A percentile compares a stretch with the other conserved stretches of the same genome.
Conservation (phyloP, 1,140 invertebrate species). For the Dufourea novaeangliae region DNA sequence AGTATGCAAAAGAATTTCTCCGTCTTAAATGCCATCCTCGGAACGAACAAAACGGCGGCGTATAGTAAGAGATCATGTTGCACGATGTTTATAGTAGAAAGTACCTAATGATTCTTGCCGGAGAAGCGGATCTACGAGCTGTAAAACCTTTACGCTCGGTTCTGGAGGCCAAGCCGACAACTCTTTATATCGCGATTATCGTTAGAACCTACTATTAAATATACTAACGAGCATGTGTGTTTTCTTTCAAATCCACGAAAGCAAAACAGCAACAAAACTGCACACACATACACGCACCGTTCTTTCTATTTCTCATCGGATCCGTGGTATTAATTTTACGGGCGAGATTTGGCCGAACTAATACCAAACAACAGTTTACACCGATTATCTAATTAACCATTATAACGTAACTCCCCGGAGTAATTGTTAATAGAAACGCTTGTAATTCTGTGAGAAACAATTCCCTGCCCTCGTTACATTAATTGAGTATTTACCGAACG, state of each 20-base stretch:
- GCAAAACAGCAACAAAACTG: not conserved
- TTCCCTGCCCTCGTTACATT: not conserved
- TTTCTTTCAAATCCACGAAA: conserved; percentile 15
- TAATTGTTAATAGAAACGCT: not conserved
- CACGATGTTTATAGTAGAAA: conserved; percentile 36
- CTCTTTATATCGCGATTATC: conserved; percentile 42
- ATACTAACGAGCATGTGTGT: conserved; percentile 32
- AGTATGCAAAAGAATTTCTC: conserved; percentile 27
- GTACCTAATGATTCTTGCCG: conserved; percentile 34
- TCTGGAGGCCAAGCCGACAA: conserved; percentile 21
- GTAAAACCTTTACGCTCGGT: conserved; percentile 51
- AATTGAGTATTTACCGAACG: not conserved
- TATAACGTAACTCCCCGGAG: not conserved
- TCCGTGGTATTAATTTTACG: not conserved
- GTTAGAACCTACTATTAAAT: conserved; percentile 41
- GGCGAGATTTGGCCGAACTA: not conserved
- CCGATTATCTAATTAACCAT: not conserved
- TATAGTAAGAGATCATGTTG: conserved; percentile 22
- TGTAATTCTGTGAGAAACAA: not conserved
- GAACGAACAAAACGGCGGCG: not conserved
- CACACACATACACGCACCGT: too few relatives aligned
- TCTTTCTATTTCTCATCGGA: not conserved
- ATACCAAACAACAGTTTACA: not conserved
- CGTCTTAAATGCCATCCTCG: conserved; percentile 2
- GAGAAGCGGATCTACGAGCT: conserved; percentile 48